Percentiles rank a stretch among this genome's conserved stretches.
These are phyloP conservation scores for Thripadectes ignobilis DNA, from an alignment of 2,797 vertebrate species.

Conservation along the genomic window DNA sequence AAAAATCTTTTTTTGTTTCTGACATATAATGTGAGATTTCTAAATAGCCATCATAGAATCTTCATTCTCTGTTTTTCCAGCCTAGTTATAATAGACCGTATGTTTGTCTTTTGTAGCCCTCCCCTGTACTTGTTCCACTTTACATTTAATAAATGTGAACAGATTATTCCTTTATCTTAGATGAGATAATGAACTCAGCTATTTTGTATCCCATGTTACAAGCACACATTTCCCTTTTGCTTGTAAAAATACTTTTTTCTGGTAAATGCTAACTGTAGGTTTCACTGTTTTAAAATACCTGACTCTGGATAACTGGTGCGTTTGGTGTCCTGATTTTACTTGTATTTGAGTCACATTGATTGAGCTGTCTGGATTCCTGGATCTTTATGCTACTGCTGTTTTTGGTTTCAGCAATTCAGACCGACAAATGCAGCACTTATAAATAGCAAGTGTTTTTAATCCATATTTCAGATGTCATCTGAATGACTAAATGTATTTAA, in stretches of 20 bases:
- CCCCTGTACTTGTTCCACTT: background rate
- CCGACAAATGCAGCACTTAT: background rate
- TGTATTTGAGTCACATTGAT: background rate
- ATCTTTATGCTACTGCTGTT: background rate
- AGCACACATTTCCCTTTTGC: background rate
- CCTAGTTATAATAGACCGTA: background rate
- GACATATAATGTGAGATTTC: background rate
- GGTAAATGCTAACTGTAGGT: background rate
- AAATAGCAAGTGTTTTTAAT: background rate
- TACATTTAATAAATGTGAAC: background rate
- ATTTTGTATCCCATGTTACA: background rate
- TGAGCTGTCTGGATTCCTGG: background rate
- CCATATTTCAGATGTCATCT: background rate
- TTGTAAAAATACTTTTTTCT: background rate
- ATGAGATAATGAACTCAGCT: background rate
- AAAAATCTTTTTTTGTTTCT: background rate
- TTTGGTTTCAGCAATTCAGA: background rate
- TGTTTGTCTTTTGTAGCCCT: background rate
- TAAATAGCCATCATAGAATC: background rate
- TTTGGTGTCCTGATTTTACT: background rate
- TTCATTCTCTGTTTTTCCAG: background rate
- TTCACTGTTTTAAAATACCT: background rate
- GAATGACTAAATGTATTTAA: background rate
- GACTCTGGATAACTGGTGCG: background rate
- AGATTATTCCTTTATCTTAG: background rate